A percentile compares a stretch with the other conserved stretches of the same genome.
phyloP scores from a whole-genome alignment of 2,113 vertebrate genomes.

The Thryonomys swinderianus region DNA sequence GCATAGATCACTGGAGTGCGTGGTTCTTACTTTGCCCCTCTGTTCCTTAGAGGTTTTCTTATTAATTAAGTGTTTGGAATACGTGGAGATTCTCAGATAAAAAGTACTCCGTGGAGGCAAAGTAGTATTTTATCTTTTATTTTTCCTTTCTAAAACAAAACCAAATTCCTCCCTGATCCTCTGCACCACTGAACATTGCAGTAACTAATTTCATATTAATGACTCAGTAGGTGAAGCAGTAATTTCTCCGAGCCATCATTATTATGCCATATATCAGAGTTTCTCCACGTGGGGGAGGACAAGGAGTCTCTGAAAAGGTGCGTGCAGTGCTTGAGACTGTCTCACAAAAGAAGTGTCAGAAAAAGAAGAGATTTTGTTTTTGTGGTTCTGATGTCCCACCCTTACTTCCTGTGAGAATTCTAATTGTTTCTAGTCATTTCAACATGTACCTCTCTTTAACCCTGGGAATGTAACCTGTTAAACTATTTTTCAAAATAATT shows the following conservation, averaged over 20 bases:
- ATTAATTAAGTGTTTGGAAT: constrained; percentile 61
- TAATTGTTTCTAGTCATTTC: constrained; percentile 57
- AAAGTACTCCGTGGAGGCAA: not conserved
- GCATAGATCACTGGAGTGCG: not conserved
- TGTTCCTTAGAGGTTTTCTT: constrained; percentile 53
- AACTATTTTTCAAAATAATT: constrained; percentile 26
- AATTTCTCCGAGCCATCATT: constrained; percentile 62
- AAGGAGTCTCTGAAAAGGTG: constrained; percentile 35
- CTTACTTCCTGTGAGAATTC: constrained; percentile 15
- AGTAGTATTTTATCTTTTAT: constrained; percentile 13
- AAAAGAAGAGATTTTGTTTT: not conserved
- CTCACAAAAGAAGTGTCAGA: constrained; percentile 11
- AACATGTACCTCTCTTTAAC: not conserved
- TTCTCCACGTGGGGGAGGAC: constrained; percentile 3
- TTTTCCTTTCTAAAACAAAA: constrained; percentile 71
- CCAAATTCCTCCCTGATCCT: constrained; percentile 34
- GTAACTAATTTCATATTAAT: constrained; percentile 71
- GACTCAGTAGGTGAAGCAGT: constrained; percentile 63
- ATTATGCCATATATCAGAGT: constrained; percentile 42
- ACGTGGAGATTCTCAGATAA: constrained; percentile 36
- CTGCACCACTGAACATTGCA: constrained; percentile 33
- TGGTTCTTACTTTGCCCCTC: constrained; percentile 49
- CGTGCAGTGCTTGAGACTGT: constrained; percentile 30
- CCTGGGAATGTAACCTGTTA: constrained; percentile 5
- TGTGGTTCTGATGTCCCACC: not conserved